Conservation (phyloP, 2,888 invertebrate species). For the Tenthredo mesomela region DNA sequence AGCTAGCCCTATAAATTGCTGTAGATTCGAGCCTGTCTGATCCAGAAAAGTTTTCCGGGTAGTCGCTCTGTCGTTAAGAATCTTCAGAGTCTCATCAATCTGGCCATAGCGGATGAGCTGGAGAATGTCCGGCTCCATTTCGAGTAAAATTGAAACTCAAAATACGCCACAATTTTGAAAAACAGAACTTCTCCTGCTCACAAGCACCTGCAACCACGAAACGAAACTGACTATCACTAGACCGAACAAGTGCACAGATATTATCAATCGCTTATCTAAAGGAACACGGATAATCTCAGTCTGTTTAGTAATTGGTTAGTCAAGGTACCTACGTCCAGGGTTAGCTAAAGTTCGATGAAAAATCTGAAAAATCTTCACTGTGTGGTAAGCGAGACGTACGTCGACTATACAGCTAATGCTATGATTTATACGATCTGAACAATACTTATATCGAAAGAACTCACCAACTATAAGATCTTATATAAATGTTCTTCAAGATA, state of each 20-base stretch:
- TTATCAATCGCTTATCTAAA: background rate
- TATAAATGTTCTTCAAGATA: background rate
- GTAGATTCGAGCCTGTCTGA: background rate
- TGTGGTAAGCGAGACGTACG: background rate
- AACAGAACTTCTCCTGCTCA: background rate
- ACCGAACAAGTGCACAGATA: background rate
- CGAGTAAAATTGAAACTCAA: background rate
- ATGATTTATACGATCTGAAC: background rate
- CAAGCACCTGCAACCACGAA: background rate
- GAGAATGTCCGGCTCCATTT: background rate
- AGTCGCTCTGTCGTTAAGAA: background rate
- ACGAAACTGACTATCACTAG: background rate
- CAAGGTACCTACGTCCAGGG: background rate
- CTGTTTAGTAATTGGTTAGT: background rate
- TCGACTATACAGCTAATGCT: background rate
- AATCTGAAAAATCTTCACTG: background rate
- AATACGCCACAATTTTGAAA: background rate
- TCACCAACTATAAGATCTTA: background rate
- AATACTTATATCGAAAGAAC: background rate
- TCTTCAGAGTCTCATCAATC: background rate
- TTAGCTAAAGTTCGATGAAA: background rate
- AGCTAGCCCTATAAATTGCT: background rate
- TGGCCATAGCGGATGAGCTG: background rate
- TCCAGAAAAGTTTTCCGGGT: background rate
- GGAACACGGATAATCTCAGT: background rate